Evolutionary conservation across 2,113 vertebrate genomes (phyloP).

Genomic region (Solea senegalensis): DNA sequence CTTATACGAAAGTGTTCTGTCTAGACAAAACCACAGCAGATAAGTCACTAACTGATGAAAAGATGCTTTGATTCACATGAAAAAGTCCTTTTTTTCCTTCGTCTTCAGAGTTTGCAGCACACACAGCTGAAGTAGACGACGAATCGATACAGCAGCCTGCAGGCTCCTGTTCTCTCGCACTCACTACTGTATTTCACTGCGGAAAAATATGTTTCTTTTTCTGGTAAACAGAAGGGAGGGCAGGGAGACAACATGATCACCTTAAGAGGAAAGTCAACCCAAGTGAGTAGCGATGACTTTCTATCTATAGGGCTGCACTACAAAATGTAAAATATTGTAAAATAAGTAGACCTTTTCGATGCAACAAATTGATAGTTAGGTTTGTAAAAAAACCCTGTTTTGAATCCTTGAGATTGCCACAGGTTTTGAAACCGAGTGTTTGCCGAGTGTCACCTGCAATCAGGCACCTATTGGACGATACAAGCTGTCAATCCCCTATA

Average conservation of each 20-base stretch:
- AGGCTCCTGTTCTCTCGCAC: conserved; percentile 51
- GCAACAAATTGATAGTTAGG: too few relatives aligned
- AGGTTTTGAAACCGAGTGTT: too few relatives aligned
- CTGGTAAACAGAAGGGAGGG: conserved; percentile 27
- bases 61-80: not conserved
- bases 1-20: conserved; percentile 23
- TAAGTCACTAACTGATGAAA: not conserved
- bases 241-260: conserved; percentile 3
- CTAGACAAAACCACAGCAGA: conserved; percentile 16
- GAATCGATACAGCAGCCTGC: conserved; percentile 74
- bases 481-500: too few relatives aligned
- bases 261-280: not conserved
- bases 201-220: conserved; percentile 64
- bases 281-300: conserved; percentile 1
- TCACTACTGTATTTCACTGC: conserved; percentile 68
- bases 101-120: conserved; percentile 63
- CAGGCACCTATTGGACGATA: too few relatives aligned
- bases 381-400: too few relatives aligned
- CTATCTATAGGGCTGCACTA: too few relatives aligned
- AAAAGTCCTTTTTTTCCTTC: conserved; percentile 11
- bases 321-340: too few relatives aligned
- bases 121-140: conserved; percentile 68
- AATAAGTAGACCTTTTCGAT: too few relatives aligned
- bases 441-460: too few relatives aligned
- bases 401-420: too few relatives aligned